phyloP scores from a whole-genome alignment of 2,113 vertebrate genomes.

The Cynopterus brachyotis region DNA sequence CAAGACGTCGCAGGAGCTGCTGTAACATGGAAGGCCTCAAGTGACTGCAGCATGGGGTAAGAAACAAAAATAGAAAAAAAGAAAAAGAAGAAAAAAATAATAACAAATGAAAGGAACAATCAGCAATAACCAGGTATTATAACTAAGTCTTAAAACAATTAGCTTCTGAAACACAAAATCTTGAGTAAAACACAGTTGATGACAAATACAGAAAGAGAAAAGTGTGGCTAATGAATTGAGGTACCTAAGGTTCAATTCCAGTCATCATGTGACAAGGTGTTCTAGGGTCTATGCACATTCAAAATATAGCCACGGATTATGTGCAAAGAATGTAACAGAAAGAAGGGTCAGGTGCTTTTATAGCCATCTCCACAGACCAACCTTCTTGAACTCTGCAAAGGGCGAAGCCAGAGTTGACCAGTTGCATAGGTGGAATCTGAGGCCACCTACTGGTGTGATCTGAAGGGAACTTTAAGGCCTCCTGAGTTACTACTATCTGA shows the following conservation, averaged over 20 bases:
- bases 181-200: neutral
- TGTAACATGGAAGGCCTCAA: constrained; percentile 98
- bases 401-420: neutral
- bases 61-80: neutral
- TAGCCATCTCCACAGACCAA: neutral
- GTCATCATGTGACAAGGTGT: neutral
- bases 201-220: neutral
- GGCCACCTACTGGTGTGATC: constrained; percentile 50
- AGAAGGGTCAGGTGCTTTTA: neutral
- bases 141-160: constrained; percentile 28
- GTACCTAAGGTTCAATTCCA: neutral
- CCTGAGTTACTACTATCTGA: neutral
- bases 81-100: neutral
- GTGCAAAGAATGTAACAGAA: neutral
- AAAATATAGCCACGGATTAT: neutral
- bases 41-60: constrained; percentile 84
- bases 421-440: neutral
- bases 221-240: neutral
- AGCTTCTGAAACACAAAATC: neutral
- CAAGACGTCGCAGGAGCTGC: constrained; percentile 94
- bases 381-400: neutral
- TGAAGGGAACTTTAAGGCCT: neutral
- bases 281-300: neutral
- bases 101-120: neutral
- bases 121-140: neutral